phyloP scores from a whole-genome alignment of 1,140 invertebrate genomes.

The Brachionus manjavacas region DNA sequence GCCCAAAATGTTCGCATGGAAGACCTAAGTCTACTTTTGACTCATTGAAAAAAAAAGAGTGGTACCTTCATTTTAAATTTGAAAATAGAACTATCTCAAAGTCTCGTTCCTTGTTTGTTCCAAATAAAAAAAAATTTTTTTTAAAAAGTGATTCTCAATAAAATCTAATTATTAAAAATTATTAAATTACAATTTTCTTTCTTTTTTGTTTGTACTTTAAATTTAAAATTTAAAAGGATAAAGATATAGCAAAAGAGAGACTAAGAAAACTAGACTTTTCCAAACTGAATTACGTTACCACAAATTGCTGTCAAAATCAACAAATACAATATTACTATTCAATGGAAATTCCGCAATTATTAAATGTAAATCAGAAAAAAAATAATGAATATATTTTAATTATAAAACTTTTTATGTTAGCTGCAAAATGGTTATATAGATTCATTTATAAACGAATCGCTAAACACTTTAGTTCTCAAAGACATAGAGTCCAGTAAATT shows the following conservation, averaged over 20 bases:
- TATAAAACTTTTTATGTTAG: background rate
- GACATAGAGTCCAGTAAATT: constrained; percentile 35
- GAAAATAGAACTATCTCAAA: too few species aligned
- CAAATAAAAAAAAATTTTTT: too few species aligned
- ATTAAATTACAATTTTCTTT: background rate
- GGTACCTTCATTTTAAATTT: too few species aligned
- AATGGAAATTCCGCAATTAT: constrained; percentile 30
- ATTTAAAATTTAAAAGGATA: background rate
- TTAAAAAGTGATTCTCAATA: too few species aligned
- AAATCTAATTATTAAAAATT: too few species aligned
- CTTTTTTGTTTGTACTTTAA: background rate
- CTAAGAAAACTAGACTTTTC: constrained; percentile 27
- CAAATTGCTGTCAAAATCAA: constrained; percentile 34
- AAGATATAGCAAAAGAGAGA: background rate
- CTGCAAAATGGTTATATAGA: constrained; percentile 26
- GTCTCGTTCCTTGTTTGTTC: too few species aligned
- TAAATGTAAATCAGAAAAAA: background rate
- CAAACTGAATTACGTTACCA: constrained; percentile 35
- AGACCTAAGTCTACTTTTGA: too few species aligned
- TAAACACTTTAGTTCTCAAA: constrained; percentile 20
- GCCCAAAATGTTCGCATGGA: too few species aligned
- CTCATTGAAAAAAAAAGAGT: too few species aligned
- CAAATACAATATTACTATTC: constrained; percentile 41
- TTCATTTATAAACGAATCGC: background rate
- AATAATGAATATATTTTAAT: background rate